phyloP scores from a whole-genome alignment of 2,888 invertebrate species.

The Rhorus exstirpatorius region DNA sequence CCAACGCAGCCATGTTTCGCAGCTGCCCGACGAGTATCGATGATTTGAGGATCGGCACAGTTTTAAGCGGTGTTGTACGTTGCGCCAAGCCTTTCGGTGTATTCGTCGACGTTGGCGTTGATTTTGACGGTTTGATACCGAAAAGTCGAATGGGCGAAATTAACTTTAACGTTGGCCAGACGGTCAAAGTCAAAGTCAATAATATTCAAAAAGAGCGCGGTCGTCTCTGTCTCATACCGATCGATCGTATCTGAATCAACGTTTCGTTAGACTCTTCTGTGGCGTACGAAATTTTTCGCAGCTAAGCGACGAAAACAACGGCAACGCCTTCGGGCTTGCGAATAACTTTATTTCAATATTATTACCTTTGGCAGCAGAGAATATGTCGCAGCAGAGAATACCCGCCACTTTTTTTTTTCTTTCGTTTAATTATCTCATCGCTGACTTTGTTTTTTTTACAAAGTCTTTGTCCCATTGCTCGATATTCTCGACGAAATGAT shows the following conservation, averaged over 20 bases:
- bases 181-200: conserved; percentile 90
- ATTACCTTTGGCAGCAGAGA: too few species aligned
- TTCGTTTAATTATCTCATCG: too few species aligned
- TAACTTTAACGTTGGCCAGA: conserved; percentile 89
- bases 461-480: too few species aligned
- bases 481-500: too few species aligned
- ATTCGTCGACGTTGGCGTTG: conserved; percentile 95
- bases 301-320: too few species aligned
- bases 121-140: conserved; percentile 91
- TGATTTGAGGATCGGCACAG: conserved; percentile 89
- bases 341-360: too few species aligned
- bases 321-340: too few species aligned
- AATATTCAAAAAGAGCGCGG: conserved; percentile 88
- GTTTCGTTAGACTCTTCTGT: too few species aligned
- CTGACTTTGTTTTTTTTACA: too few species aligned
- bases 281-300: too few species aligned
- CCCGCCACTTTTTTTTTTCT: too few species aligned
- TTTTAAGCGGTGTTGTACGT: conserved; percentile 92
- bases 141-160: conserved; percentile 88
- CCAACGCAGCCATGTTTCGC: conserved; percentile 91
- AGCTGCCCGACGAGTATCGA: conserved; percentile 90
- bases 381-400: too few species aligned
- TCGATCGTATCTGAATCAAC: conserved; percentile 57
- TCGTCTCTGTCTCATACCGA: conserved; percentile 87
- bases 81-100: conserved; percentile 97